Base-by-base conservation (phyloP, 2,888 invertebrate genomes). In the Pediacus dermestoides region DNA sequence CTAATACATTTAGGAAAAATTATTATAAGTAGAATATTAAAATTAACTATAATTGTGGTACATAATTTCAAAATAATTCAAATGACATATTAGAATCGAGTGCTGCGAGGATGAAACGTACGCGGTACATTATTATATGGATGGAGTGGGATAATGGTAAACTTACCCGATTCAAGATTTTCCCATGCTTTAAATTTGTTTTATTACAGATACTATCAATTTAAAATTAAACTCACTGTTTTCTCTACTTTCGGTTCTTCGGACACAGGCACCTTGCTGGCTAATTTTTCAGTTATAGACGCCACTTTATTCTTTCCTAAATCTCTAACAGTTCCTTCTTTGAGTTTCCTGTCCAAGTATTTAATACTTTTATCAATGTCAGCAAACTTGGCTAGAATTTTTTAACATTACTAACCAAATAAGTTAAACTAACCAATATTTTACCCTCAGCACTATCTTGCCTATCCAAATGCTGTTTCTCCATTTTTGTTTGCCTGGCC, bases 251-350 rank as follows among this genome's bases (percentile, higher is more conserved):
- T 47, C 4, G 44, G 37, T 30, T 58, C 53, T 28, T 50, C 48
- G 10, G 43, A 35, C 32, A 55, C 55, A 3, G 59, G 57, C 10
- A 52, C 52, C 54, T 76, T 77, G 33, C 76, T 73, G 60, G 54
- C 55, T 16, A 86, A 78, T 58, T 89, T 77, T 66, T 88, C 88
- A n/a, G 90, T 90, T 71, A 92, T 82, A 37, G 83, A 82, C 21
- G 91, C 90, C 6, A 92, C 91, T 70, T 87, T 87, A 65, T 84
- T 85, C 73, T 68, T 59, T 70, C 76, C 82, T 75, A 60, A 72
- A 53, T 84, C 82, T 52, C 85, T 70, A 31, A 77, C 72, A 53
- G 77, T 80, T 60, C 91, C 89, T 74, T 91, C 86, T 67, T 82
- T 82, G 47, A 87, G 71, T 68, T 84, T 82, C 61, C 78, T 76